phyloP scores from a whole-genome alignment of 1,140 invertebrate species.

The Parapsyche elsis region DNA sequence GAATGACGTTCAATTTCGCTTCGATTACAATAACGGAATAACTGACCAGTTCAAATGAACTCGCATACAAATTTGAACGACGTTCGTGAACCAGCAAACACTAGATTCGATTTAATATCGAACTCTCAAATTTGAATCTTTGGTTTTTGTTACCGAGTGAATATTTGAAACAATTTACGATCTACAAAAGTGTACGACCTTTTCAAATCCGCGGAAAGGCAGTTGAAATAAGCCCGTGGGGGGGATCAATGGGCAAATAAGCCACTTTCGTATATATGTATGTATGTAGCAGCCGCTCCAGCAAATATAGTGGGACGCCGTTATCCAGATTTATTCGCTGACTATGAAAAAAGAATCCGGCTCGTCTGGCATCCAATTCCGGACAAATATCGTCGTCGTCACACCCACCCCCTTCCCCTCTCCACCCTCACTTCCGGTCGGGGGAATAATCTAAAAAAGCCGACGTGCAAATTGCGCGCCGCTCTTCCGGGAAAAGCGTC shows the following conservation, averaged over 20 bases:
- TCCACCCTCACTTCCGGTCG: neutral
- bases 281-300: neutral
- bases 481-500: slow-evolving; percentile 6
- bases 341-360: slow-evolving; percentile 19
- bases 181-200: neutral
- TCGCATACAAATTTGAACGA: too few species aligned
- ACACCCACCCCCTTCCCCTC: neutral
- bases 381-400: neutral
- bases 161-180: neutral
- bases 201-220: too few species aligned
- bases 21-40: slow-evolving; percentile 11
- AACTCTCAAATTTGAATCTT: too few species aligned
- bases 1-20: slow-evolving; percentile 21
- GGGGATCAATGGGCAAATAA: slow-evolving; percentile 13
- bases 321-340: slow-evolving; percentile 30
- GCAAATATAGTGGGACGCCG: neutral
- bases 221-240: neutral
- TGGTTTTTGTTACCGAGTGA: too few species aligned
- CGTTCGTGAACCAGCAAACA: too few species aligned
- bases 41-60: too few species aligned
- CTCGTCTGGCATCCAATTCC: slow-evolving; percentile 4
- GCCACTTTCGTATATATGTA: neutral
- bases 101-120: too few species aligned
- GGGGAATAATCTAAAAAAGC: slow-evolving; percentile 15
- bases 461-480: slow-evolving; percentile 17